These are phyloP conservation scores for Cybosia mesomella DNA, from an alignment of 2,888 invertebrate genomes.

Conservation along the genomic window DNA sequence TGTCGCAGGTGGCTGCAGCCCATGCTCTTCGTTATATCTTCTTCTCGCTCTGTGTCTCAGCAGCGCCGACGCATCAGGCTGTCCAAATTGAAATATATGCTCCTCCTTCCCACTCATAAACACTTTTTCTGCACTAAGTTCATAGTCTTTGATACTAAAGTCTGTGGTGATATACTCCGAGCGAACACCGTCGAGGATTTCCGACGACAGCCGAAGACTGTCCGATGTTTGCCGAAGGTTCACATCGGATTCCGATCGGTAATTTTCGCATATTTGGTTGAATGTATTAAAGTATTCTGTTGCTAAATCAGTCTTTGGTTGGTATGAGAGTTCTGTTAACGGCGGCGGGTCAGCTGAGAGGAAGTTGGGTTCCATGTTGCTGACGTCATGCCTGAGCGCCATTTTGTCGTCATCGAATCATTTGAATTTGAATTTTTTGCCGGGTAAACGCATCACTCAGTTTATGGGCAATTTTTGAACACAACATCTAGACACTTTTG, in stretches of 20 bases:
- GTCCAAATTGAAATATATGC: constrained; percentile 85
- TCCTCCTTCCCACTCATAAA: constrained; percentile 73
- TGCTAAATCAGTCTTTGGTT: constrained; percentile 75
- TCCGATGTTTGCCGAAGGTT: constrained; percentile 79
- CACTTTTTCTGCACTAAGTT: constrained; percentile 71
- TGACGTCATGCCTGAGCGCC: constrained; percentile 75
- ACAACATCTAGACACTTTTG: constrained; percentile 1
- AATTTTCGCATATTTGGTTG: constrained; percentile 81
- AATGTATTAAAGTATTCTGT: constrained; percentile 82
- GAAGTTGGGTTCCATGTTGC: constrained; percentile 80
- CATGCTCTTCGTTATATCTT: constrained; percentile 79
- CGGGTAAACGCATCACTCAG: constrained; percentile 69
- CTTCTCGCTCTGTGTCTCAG: constrained; percentile 82
- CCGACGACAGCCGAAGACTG: constrained; percentile 73
- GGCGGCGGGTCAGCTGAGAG: constrained; percentile 88
- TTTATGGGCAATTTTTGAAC: constrained; percentile 22
- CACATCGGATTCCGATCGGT: constrained; percentile 71
- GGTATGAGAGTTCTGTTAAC: constrained; percentile 73
- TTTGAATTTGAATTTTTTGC: constrained; percentile 77
- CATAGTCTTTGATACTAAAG: constrained; percentile 56
- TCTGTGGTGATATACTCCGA: constrained; percentile 67
- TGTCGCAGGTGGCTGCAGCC: constrained; percentile 74
- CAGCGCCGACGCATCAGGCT: constrained; percentile 87
- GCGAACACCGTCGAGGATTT: constrained; percentile 73
- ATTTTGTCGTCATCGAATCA: constrained; percentile 60